A percentile compares a stretch with the other conserved stretches of the same genome.
phyloP scores from a whole-genome alignment of 2,888 invertebrate genomes.

The Plagiodera versicolora region DNA sequence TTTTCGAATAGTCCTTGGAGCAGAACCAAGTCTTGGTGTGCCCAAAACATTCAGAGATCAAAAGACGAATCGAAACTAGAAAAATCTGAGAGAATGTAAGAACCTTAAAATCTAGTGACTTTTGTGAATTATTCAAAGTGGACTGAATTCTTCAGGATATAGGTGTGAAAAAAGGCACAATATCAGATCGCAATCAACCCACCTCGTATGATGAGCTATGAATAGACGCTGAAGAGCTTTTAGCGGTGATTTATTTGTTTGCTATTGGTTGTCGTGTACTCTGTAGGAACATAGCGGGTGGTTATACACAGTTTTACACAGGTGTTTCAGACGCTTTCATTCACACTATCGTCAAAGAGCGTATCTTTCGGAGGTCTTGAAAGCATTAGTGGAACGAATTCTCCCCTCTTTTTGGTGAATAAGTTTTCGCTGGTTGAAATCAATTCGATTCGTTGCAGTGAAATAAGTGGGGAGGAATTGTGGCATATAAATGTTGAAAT shows the following conservation, averaged over 20 bases:
- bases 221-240: slow-evolving; percentile 49
- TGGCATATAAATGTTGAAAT: no score
- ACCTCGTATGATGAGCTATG: slow-evolving; percentile 26
- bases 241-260: slow-evolving; percentile 54
- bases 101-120: no score
- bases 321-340: slow-evolving; percentile 49
- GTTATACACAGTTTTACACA: slow-evolving; percentile 50
- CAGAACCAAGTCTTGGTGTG: no score
- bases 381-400: slow-evolving; percentile 28
- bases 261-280: slow-evolving; percentile 47
- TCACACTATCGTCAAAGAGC: slow-evolving; percentile 46
- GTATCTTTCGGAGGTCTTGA: slow-evolving; percentile 36
- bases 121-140: no score
- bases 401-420: slow-evolving; percentile 4
- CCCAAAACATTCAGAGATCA: no score
- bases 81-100: no score
- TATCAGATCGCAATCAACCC: no score
- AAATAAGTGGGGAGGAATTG: not conserved
- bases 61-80: no score
- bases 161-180: no score
- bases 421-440: not conserved
- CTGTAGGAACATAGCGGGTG: slow-evolving; percentile 41
- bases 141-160: no score
- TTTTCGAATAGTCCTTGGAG: no score
- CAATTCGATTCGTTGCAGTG: not conserved